Conservation (phyloP, 2,113 vertebrate genomes). For the Aviceda subcristata region DNA sequence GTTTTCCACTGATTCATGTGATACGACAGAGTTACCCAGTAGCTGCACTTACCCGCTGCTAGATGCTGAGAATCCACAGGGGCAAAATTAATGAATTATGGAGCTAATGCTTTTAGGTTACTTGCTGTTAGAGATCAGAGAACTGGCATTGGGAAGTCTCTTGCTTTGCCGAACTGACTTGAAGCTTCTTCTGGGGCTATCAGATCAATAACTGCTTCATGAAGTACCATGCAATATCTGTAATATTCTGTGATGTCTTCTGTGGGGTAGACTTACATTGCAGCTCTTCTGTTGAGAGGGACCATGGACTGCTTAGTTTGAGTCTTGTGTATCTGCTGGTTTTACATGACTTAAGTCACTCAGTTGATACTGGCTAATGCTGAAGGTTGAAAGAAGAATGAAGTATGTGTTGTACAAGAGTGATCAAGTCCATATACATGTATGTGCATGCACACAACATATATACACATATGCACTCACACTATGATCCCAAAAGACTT, state of each 20-base stretch:
- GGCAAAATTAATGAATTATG: not conserved
- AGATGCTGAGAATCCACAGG: not conserved
- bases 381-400: not conserved
- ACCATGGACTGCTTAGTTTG: not conserved
- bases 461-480: too few species aligned
- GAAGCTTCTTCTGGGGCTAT: not conserved
- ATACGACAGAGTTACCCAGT: not conserved
- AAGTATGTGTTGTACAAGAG: not conserved
- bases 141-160: not conserved
- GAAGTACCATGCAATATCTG: not conserved
- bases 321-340: not conserved
- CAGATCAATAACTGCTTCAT: not conserved
- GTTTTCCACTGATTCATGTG: accelerated
- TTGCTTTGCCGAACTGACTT: not conserved
- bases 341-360: not conserved
- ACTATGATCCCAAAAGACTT: not conserved
- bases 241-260: not conserved
- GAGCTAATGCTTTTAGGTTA: not conserved
- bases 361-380: not conserved
- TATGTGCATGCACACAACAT: not conserved
- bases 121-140: not conserved
- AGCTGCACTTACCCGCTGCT: not conserved
- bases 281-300: not conserved
- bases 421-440: too few species aligned
- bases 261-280: not conserved